These are phyloP conservation scores for Mustela lutreola DNA, from an alignment of 2,113 vertebrate species.

Conservation along the genomic window DNA sequence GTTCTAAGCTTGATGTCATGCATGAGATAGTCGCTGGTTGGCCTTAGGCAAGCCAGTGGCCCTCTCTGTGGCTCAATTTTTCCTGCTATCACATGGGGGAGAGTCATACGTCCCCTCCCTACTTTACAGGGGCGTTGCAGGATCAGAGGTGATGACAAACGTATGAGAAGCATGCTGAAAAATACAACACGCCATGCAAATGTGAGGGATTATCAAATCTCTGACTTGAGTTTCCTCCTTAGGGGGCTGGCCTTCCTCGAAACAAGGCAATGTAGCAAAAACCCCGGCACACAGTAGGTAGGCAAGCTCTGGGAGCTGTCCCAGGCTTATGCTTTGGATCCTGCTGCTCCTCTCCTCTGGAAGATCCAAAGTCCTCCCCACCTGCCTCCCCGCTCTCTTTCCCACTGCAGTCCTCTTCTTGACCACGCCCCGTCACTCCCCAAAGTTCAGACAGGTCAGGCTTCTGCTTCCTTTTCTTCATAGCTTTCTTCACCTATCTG, in stretches of 20 bases:
- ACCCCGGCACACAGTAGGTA: slow-evolving; percentile 53
- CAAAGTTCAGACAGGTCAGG: neutral
- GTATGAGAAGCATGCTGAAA: slow-evolving; percentile 57
- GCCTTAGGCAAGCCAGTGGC: neutral
- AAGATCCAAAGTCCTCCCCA: neutral
- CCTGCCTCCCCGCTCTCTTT: neutral
- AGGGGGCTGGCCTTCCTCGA: slow-evolving; percentile 51
- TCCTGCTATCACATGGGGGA: slow-evolving; percentile 11
- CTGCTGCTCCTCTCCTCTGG: neutral
- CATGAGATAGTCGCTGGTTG: neutral
- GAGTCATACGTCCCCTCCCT: slow-evolving; percentile 63
- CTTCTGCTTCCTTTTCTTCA: neutral
- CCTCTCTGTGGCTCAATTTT: neutral
- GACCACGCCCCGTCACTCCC: neutral
- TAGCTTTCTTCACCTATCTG: neutral
- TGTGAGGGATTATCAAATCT: slow-evolving; percentile 64
- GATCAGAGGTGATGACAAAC: slow-evolving; percentile 71
- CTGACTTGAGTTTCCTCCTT: slow-evolving; percentile 64
- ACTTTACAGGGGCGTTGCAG: slow-evolving; percentile 33
- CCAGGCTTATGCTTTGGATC: slow-evolving; percentile 17
- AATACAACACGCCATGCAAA: slow-evolving; percentile 70
- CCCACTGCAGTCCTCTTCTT: neutral
- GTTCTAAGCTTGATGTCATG: neutral
- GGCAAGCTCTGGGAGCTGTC: neutral
- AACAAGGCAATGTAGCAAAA: slow-evolving; percentile 49